phyloP scores from a whole-genome alignment of 2,113 vertebrate species.

The Pristiophorus japonicus region DNA sequence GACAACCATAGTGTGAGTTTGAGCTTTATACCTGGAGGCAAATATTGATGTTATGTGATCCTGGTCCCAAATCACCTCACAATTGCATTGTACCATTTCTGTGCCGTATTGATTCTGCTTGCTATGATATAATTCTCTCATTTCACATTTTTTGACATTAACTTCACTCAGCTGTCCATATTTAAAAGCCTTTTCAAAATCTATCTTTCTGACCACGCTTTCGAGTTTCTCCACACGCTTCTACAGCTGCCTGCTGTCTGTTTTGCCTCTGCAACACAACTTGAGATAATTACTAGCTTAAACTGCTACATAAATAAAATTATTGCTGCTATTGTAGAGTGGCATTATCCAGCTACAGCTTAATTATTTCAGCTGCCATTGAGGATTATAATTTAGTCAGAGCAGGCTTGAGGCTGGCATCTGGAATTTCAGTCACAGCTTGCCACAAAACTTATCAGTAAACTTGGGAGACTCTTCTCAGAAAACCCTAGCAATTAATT shows the following conservation, averaged over 20 bases:
- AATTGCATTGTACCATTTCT: not conserved
- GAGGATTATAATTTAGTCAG: not conserved
- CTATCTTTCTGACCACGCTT: not conserved
- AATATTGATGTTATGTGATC: not conserved
- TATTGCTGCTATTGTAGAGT: not conserved
- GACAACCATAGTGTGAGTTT: not conserved
- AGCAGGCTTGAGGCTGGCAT: not conserved
- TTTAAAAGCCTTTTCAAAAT: not conserved
- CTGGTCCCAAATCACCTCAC: not conserved
- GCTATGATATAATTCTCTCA: not conserved
- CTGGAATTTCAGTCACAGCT: not conserved
- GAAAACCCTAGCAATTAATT: not conserved
- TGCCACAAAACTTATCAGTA: not conserved
- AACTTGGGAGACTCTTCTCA: not conserved
- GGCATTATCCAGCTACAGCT: not conserved
- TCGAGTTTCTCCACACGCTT: not conserved
- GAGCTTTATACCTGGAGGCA: not conserved
- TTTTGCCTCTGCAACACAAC: not conserved
- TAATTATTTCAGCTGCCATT: not conserved
- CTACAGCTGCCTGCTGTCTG: not conserved
- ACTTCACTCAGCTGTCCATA: not conserved
- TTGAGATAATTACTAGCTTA: not conserved
- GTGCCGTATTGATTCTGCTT: not conserved
- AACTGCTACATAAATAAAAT: not conserved
- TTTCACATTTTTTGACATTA: not conserved